These are phyloP conservation scores for Barypeithes pellucidus DNA, from an alignment of 2,888 invertebrate species.

Conservation along the genomic window DNA sequence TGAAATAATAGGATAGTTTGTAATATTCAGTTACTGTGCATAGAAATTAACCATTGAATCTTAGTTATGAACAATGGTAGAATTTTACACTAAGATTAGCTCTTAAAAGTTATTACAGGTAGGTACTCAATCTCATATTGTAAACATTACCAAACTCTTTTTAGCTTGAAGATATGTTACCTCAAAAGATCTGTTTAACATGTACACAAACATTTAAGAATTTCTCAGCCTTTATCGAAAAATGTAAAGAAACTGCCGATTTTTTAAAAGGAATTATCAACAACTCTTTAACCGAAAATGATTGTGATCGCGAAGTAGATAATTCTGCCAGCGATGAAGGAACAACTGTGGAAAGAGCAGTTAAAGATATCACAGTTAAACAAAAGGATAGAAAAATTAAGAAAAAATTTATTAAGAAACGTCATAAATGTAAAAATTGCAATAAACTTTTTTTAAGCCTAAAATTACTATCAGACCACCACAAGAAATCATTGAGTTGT, in stretches of 20 bases:
- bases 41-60: too few relatives aligned
- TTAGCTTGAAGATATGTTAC: constrained; percentile 31
- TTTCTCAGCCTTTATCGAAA: constrained; percentile 47
- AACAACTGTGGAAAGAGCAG: constrained; percentile 1
- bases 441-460: constrained; percentile 27
- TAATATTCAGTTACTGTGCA: background rate
- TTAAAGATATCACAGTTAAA: background rate
- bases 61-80: too few relatives aligned
- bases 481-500: constrained; percentile 2
- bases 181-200: constrained; percentile 46
- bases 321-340: constrained; percentile 23
- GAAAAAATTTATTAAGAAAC: background rate
- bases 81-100: too few relatives aligned
- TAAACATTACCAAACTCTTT: constrained; percentile 16
- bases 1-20: background rate
- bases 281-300: background rate
- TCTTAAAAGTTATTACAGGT: too few relatives aligned
- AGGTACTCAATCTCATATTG: background rate
- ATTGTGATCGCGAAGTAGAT: constrained; percentile 14
- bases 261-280: constrained; percentile 29
- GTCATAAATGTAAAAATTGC: constrained; percentile 30
- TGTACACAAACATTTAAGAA: constrained; percentile 45
- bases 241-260: constrained; percentile 38
- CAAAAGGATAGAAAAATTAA: background rate
- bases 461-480: constrained; percentile 16